Conservation (phyloP, 2,113 vertebrate genomes). For the Siphamia tubifer region DNA sequence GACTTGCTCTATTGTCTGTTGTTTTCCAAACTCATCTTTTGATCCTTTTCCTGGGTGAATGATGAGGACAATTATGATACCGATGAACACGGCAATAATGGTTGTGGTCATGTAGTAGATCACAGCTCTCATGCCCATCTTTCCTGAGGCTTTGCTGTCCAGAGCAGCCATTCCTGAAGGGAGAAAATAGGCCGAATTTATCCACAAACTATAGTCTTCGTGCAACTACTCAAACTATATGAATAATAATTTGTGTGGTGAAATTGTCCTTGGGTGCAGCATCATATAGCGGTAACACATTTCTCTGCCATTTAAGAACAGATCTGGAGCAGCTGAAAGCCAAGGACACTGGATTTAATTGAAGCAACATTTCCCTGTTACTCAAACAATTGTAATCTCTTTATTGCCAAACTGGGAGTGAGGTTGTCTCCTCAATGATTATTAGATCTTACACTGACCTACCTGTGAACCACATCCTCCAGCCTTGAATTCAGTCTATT, state of each 20-base stretch:
- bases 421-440: not conserved
- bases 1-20: constrained; percentile 91
- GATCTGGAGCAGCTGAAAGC: not conserved
- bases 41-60: constrained; percentile 96
- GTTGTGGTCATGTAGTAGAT: constrained; percentile 98
- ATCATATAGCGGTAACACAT: no score
- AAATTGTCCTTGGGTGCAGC: no score
- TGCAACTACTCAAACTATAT: not conserved
- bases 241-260: not conserved
- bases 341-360: no score
- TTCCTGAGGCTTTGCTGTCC: constrained; percentile 96
- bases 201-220: no score
- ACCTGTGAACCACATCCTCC: not conserved
- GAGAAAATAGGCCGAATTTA: no score
- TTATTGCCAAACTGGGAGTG: not conserved
- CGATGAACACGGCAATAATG: constrained; percentile 93
- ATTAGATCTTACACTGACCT: not conserved
- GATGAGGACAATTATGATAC: constrained; percentile 95
- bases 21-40: constrained; percentile 94
- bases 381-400: not conserved
- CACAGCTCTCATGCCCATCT: constrained; percentile 96
- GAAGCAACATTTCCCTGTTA: not conserved
- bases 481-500: no score
- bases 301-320: no score
- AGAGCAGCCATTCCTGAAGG: constrained; percentile 91